Percentiles rank a stretch among this genome's conserved stretches.
These are phyloP conservation scores for Zosterops pallidus DNA, from an alignment of 2,113 vertebrate genomes.

Conservation along the genomic window DNA sequence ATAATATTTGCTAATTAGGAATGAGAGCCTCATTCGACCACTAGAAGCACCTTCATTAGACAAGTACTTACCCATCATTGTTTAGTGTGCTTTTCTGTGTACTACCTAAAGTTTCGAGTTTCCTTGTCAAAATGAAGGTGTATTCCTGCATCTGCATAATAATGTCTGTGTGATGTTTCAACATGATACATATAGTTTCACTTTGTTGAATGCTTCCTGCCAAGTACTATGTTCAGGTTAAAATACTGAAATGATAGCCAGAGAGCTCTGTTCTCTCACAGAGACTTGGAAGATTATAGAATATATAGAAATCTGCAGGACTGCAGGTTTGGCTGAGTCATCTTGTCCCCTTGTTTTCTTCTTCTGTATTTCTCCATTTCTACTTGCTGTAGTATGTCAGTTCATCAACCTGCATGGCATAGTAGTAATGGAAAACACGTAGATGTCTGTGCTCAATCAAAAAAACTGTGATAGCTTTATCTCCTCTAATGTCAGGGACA, in stretches of 20 bases:
- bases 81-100: neutral
- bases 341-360: neutral
- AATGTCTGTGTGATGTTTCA: neutral
- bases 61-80: neutral
- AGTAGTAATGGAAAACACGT: neutral
- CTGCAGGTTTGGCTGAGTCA: neutral
- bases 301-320: neutral
- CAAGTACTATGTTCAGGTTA: neutral
- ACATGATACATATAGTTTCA: neutral
- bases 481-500: neutral
- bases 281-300: neutral
- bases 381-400: neutral
- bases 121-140: neutral
- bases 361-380: neutral
- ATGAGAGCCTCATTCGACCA: neutral
- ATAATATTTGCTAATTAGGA: constrained; percentile 1
- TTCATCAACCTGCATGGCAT: neutral
- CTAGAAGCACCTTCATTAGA: neutral
- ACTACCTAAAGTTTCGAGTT: neutral
- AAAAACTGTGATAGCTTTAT: neutral
- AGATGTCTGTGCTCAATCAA: neutral
- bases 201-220: neutral
- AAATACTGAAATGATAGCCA: neutral
- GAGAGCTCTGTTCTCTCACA: neutral
- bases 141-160: neutral